Evolutionary conservation across 1,140 invertebrate species (phyloP).

Genomic region (Cyrtorhinus lividipennis): DNA sequence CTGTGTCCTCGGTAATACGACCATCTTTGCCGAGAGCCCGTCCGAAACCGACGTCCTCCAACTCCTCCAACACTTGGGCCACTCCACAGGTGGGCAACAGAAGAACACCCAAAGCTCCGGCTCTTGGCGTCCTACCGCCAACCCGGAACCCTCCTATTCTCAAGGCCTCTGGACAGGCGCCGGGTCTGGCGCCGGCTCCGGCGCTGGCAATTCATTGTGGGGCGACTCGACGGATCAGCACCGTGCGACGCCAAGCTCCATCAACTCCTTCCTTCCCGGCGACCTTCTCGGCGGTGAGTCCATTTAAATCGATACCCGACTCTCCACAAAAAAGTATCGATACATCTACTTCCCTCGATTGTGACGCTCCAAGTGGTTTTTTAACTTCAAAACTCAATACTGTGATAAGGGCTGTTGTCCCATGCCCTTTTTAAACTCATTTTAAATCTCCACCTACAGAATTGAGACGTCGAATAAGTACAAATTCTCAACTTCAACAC

Average conservation of each 20-base stretch:
- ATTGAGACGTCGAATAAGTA: not conserved
- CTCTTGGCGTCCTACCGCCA: constrained; percentile 30
- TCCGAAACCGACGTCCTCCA: constrained; percentile 74
- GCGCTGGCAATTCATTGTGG: constrained; percentile 42
- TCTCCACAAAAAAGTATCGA: too few species aligned
- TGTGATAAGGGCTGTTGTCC: not conserved
- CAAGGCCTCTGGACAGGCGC: constrained; percentile 28
- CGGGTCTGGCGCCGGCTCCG: constrained; percentile 22
- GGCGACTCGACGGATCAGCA: constrained; percentile 45
- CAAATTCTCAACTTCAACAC: too few species aligned
- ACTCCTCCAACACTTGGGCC: constrained; percentile 63
- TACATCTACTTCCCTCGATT: too few species aligned
- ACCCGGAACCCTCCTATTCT: constrained; percentile 25
- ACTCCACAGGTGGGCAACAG: constrained; percentile 37
- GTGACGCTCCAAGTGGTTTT: too few species aligned
- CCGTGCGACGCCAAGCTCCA: constrained; percentile 63
- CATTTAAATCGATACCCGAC: constrained; percentile 37
- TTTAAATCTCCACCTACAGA: not conserved
- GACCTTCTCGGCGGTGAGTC: constrained; percentile 74
- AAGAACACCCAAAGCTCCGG: constrained; percentile 31
- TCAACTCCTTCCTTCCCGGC: constrained; percentile 74
- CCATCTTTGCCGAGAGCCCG: constrained; percentile 87
- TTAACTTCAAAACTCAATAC: not conserved
- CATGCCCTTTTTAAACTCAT: not conserved
- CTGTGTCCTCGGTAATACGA: constrained; percentile 88